phyloP scores from a whole-genome alignment of 2,888 invertebrate genomes.

The Lepidochitona cinerea region DNA sequence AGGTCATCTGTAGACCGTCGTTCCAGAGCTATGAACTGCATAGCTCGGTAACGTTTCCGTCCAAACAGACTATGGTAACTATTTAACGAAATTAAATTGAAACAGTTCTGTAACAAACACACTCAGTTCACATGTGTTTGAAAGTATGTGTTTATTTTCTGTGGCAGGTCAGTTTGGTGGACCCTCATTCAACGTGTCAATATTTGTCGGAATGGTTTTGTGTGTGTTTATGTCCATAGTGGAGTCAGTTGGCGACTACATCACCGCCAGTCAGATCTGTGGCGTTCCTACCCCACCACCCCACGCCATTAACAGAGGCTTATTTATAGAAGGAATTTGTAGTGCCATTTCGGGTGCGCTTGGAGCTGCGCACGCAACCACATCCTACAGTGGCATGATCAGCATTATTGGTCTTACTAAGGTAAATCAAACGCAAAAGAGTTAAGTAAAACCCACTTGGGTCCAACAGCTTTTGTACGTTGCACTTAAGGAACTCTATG shows the following conservation, averaged over 20 bases:
- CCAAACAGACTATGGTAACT: too few relatives aligned
- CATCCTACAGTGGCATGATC: conserved; percentile 6
- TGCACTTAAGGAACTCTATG: too few relatives aligned
- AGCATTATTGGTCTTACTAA: neutral
- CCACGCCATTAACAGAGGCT: neutral
- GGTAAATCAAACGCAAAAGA: neutral
- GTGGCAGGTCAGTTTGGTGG: conserved; percentile 3
- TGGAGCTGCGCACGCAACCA: neutral
- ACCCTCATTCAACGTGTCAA: neutral
- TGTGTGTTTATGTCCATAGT: neutral
- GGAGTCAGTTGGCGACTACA: neutral
- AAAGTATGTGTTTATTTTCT: too few relatives aligned
- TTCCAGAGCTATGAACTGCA: too few relatives aligned
- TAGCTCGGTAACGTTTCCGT: too few relatives aligned
- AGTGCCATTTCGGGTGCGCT: neutral
- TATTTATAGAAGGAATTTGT: neutral
- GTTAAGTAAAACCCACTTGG: neutral
- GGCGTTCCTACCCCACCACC: neutral
- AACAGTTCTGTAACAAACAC: too few relatives aligned
- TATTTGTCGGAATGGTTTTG: neutral
- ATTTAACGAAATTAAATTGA: too few relatives aligned
- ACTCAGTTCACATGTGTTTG: too few relatives aligned
- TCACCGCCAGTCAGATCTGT: neutral
- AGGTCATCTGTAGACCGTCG: too few relatives aligned
- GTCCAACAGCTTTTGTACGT: too few relatives aligned